Evolutionary conservation across 1,140 invertebrate genomes (phyloP), one percentile per base, ranked within the genome.

Genomic region (Drosophila asahinai): DNA sequence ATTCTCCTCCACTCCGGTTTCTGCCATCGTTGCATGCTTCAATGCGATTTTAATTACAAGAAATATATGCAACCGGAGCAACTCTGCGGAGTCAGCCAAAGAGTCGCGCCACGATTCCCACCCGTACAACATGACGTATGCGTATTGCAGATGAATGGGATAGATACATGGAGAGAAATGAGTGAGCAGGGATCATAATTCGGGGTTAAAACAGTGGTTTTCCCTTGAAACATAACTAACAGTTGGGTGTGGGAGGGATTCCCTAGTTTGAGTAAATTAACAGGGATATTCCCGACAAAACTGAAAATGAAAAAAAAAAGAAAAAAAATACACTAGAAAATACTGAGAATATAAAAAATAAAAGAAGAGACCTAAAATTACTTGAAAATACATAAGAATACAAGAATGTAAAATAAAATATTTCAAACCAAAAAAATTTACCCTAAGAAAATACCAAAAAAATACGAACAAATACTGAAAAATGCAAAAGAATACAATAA

Each of bases 11-110:
- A 12, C 4, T 48, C n/a, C 11, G 30, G 36, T 62, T 43, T 52
- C 62, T 70, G 66, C 70, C 52, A 49, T 61, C 48, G 38, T 57
- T 70, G 77, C 67, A 61, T 81, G 78, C 83, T 89, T 89, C 81
- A 89, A 89, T 89, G 84, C 67, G 86, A 90, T 89, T 89, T 89
- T 89, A 89, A 89, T 89, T 89, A 89, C 84, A 90, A 90, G 86
- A 89, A 89, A 90, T 90, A 89, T 84, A 89, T 90, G 86, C 86
- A 90, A 43, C 55, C 66, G 43, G 58, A 40, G 52, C 80, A 49
- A 73, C 63, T 86, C 55, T 73, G 80, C 84, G 72, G 61, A 86
- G 67, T 86, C 80, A 87, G 80, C 80, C 64, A 71, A 83, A 87
- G 54, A 57, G 80, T 89, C 76, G 67, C 80, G 72, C 75, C 66